Percentiles rank a stretch among this genome's conserved stretches.
Evolutionary conservation across 2,113 vertebrate species (phyloP).

Genomic region (Bubo bubo): DNA sequence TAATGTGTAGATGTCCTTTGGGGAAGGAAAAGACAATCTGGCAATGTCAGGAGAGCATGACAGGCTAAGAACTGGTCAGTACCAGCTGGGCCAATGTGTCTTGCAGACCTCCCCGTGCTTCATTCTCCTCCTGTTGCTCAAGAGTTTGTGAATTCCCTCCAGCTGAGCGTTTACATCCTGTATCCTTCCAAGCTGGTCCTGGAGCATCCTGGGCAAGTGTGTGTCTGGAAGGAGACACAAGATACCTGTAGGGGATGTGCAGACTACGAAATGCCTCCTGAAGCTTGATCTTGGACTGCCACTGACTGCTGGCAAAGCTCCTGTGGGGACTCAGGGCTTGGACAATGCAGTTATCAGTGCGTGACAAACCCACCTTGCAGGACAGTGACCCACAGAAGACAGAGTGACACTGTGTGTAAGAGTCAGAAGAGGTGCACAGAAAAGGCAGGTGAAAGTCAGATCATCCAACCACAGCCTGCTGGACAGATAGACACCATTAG

Average conservation of each 20-base stretch:
- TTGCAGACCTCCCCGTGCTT: neutral
- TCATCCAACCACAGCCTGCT: neutral
- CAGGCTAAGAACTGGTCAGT: neutral
- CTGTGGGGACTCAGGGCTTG: neutral
- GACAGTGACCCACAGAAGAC: neutral
- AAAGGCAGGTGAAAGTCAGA: neutral
- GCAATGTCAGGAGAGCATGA: neutral
- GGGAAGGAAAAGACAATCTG: neutral
- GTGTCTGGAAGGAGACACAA: neutral
- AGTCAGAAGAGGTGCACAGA: neutral
- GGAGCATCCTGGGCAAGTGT: neutral
- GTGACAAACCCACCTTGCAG: neutral
- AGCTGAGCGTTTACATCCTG: neutral
- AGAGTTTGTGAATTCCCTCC: neutral
- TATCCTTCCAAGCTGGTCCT: neutral
- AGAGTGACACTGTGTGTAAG: fast-evolving
- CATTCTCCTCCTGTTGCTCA: neutral
- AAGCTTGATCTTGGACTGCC: neutral
- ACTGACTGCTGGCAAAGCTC: neutral
- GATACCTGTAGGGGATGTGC: neutral
- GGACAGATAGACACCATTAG: neutral
- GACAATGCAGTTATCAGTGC: neutral
- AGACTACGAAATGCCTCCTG: neutral
- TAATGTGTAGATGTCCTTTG: neutral
- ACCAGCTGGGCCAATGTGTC: neutral